Conservation (phyloP, 2,113 vertebrate species). For the Carettochelys insculpta region DNA sequence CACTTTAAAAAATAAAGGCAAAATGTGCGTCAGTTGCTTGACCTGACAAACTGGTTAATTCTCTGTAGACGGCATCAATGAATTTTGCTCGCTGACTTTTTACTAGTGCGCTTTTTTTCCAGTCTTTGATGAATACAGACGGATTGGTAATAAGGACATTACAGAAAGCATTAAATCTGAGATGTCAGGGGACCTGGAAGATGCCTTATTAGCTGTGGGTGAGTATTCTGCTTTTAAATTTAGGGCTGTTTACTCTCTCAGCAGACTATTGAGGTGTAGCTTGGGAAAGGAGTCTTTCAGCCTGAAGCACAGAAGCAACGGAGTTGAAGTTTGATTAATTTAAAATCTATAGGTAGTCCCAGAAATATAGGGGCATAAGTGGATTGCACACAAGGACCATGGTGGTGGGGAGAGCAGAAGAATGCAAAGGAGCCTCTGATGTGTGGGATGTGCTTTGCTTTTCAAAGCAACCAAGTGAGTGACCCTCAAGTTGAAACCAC, state of each 20-base stretch:
- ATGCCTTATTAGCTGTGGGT: conserved; percentile 93
- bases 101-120: background rate
- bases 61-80: background rate
- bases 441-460: background rate
- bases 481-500: background rate
- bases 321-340: background rate
- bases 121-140: conserved; percentile 94
- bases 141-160: conserved; percentile 87
- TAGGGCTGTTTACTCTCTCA: background rate
- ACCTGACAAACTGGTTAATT: background rate
- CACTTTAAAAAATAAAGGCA: background rate
- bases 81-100: background rate
- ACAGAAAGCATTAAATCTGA: conserved; percentile 96
- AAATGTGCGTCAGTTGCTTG: background rate
- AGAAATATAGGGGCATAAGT: background rate
- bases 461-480: background rate
- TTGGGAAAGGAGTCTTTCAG: background rate
- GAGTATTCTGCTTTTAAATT: conserved; percentile 43
- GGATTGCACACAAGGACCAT: background rate
- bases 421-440: background rate
- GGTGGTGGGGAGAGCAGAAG: background rate
- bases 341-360: background rate
- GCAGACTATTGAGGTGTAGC: background rate
- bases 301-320: background rate
- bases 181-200: conserved; percentile 94